These are phyloP conservation scores for Myotis myotis DNA, from an alignment of 2,797 vertebrate genomes.

Conservation along the genomic window DNA sequence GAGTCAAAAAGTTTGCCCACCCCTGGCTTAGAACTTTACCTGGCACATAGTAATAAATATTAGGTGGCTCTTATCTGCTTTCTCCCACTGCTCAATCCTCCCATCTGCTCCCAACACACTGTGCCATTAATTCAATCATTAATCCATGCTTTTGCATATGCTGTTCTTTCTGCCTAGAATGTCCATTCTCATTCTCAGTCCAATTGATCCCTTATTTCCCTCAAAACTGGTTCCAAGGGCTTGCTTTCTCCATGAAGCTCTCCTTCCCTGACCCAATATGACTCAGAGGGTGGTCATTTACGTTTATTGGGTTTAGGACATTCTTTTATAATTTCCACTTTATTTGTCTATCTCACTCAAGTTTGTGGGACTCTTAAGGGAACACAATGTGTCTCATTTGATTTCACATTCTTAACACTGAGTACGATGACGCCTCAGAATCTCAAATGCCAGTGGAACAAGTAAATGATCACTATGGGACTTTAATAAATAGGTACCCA, in stretches of 20 bases:
- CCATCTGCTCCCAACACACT: background rate
- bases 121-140: background rate
- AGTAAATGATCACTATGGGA: background rate
- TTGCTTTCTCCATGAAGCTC: background rate
- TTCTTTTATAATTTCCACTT: background rate
- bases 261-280: background rate
- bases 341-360: constrained; percentile 19
- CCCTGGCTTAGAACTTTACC: background rate
- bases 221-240: background rate
- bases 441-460: background rate
- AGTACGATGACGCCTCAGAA: background rate
- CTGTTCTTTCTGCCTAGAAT: background rate
- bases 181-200: background rate
- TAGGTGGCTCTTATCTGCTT: background rate
- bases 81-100: background rate
- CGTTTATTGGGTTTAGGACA: background rate
- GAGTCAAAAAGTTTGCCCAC: too few relatives aligned
- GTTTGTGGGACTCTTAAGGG: background rate
- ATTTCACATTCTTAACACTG: background rate
- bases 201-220: background rate
- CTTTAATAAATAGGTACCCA: background rate
- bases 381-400: background rate
- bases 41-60: too few relatives aligned
- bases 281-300: background rate
- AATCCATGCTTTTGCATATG: background rate